phyloP scores from a whole-genome alignment of 1,140 invertebrate genomes.

The Danaus plexippus region DNA sequence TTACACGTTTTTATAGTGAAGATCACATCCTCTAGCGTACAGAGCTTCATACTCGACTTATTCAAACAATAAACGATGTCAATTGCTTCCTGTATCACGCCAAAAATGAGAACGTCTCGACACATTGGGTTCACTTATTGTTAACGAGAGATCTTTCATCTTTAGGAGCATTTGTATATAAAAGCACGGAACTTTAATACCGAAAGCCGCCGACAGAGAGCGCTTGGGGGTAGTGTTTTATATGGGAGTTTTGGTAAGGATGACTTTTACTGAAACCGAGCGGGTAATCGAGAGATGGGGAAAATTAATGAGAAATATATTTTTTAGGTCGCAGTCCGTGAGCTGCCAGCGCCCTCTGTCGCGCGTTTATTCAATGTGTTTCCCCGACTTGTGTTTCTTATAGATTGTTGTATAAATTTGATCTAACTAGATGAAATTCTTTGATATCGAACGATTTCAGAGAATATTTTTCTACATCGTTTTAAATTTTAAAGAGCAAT shows the following conservation, averaged over 20 bases:
- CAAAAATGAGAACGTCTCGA: neutral
- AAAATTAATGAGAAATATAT: neutral
- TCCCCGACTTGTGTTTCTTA: conserved; percentile 28
- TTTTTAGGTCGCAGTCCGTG: neutral
- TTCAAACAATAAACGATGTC: conserved; percentile 15
- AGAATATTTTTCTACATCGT: conserved; percentile 70
- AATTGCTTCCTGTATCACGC: conserved; percentile 11
- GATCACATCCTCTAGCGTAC: too few species aligned
- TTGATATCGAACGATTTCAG: conserved; percentile 54
- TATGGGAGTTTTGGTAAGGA: too few species aligned
- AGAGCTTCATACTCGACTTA: conserved; percentile 20
- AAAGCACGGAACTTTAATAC: too few species aligned
- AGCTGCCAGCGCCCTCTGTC: conserved; percentile 9
- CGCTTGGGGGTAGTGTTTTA: too few species aligned
- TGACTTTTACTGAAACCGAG: too few species aligned
- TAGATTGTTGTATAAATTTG: conserved; percentile 34
- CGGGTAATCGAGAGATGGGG: too few species aligned
- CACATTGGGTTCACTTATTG: conserved; percentile 3
- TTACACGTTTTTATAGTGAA: conserved; percentile 11
- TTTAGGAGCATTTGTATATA: too few species aligned
- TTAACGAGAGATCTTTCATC: too few species aligned
- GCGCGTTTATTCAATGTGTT: conserved; percentile 32
- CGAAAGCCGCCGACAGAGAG: too few species aligned
- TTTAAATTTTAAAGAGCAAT: conserved; percentile 63
- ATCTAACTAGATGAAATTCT: conserved; percentile 55